Evolutionary conservation across 2,888 invertebrate species (phyloP).

Genomic region (Ormyrus rosae): DNA sequence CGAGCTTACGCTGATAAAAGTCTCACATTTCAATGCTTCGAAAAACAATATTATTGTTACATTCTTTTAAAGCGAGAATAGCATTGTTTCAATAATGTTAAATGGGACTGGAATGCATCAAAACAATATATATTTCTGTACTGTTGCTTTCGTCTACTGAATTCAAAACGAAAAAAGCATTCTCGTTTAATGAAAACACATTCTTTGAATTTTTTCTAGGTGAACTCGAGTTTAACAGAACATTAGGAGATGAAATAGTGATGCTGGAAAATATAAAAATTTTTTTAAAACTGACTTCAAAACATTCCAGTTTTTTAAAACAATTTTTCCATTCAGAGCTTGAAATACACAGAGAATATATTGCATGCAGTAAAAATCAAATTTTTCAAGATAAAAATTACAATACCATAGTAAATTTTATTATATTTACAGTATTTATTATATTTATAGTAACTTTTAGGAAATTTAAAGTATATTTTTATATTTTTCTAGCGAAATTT

Average conservation of each 20-base stretch:
- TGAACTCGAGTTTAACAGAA: no score
- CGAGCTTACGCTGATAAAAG: slow-evolving; percentile 5
- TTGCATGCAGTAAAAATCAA: background rate
- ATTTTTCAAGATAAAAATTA: no score
- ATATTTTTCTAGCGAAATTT: no score
- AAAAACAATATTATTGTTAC: slow-evolving; percentile 12
- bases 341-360: background rate
- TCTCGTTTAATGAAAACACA: background rate
- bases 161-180: background rate
- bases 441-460: no score
- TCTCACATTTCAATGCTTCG: slow-evolving; percentile 15
- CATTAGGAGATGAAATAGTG: no score
- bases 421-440: no score
- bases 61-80: slow-evolving; percentile 24
- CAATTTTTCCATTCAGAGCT: no score
- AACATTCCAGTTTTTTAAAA: no score
- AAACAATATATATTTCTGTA: slow-evolving; percentile 8
- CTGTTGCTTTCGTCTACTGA: background rate
- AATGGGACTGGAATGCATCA: background rate
- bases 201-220: background rate
- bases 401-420: no score
- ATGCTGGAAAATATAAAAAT: background rate
- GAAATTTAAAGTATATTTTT: no score
- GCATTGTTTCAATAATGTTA: slow-evolving; percentile 8
- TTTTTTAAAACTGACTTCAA: background rate